phyloP scores from a whole-genome alignment of 2,113 vertebrate species.

The Zosterops lateralis region DNA sequence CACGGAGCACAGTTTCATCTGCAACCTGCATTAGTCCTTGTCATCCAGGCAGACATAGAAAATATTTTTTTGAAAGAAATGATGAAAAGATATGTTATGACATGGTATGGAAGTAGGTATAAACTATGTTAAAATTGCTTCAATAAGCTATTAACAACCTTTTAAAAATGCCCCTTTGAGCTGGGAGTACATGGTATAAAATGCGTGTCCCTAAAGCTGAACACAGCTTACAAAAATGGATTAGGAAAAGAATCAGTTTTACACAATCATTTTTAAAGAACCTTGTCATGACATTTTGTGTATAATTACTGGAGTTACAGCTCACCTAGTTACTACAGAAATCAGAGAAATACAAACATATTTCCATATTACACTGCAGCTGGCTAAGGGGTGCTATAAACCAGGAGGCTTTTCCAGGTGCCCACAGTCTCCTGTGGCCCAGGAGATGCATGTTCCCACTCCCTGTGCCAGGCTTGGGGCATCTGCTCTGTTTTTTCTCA shows the following conservation, averaged over 20 bases:
- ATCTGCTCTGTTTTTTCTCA: fast-evolving
- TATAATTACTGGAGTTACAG: neutral
- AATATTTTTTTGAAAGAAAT: neutral
- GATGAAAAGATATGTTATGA: neutral
- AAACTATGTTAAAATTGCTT: neutral
- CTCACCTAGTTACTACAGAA: neutral
- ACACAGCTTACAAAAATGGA: neutral
- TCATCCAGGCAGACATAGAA: neutral
- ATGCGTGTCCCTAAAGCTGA: neutral
- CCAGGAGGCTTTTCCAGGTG: fast-evolving
- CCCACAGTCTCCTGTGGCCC: fast-evolving
- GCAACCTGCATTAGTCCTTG: neutral
- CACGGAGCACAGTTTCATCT: neutral
- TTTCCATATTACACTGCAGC: fast-evolving
- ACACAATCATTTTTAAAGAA: neutral
- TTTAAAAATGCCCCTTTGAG: neutral
- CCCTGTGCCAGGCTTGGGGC: neutral
- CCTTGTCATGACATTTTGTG: neutral
- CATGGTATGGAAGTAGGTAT: neutral
- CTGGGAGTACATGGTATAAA: neutral
- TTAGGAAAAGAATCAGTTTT: neutral
- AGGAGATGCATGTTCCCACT: fast-evolving
- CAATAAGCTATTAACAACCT: neutral
- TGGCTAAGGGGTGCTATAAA: too few relatives aligned
- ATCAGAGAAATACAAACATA: neutral